Evolutionary conservation across 2,113 vertebrate species (phyloP), one percentile per base, ranked within the genome.

Genomic region (Stegastes partitus): DNA sequence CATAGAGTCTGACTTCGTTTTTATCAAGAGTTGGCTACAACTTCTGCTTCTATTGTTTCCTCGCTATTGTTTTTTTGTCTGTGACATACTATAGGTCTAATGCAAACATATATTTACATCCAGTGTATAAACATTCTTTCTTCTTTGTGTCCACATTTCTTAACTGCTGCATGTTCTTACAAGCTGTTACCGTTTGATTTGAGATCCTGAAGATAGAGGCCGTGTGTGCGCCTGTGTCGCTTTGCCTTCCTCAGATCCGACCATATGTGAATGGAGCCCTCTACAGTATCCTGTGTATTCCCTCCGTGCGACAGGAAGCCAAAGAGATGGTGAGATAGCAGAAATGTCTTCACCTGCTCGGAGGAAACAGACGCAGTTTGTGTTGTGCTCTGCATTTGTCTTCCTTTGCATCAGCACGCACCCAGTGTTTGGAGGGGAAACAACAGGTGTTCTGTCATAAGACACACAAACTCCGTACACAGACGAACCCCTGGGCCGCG

Each of bases 201-300:
- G 50, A 74, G 34, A 57, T 31, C 9, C 34, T 58, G 25, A 75
- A 55, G 34, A 74, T 3, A 44, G 37, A 25, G 8, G 0, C 10
- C 45, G 19, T 61, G 25, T 72, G 23, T n/a, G 31, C 78, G 31
- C 68, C 0, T 34, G 0, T 85, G 58, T 77, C 10, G 4, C 7
- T 84, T 59, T 79, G 26, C 31, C 69, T 56, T 58, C 73, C 74
- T 57, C 83, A 99, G 98, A 95, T 99, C 66, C 96, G 96, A 22
- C 95, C 96, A 0, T 99, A 97, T 67, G 98, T 99, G 89, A 99
- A 99, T 3, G 97, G 98, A 83, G 95, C 95, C 1, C 92, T 99
- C 31, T 99, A 99, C 75, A 99, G 96, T 85, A 96, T 99, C 87
- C 95, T 99, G 37, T 94, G 94, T 39, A 74, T 98, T 61, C 96